A percentile compares a stretch with the other conserved stretches of the same genome.
These are phyloP conservation scores for Phaedon cochleariae DNA, from an alignment of 2,888 invertebrate species.

Conservation along the genomic window DNA sequence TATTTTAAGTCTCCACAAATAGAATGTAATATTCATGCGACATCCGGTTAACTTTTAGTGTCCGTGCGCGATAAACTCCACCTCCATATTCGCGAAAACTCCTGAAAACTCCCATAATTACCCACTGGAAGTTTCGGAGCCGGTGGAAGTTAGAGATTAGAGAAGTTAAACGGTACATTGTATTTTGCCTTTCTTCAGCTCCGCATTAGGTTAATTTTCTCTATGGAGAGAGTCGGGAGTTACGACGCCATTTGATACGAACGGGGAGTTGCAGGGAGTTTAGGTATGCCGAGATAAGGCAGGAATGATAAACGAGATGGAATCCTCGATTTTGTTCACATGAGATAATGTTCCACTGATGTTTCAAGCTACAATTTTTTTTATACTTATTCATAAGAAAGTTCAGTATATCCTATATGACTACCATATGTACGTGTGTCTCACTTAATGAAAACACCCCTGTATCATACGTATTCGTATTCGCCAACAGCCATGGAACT, in stretches of 20 bases:
- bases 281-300: too few relatives aligned
- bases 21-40: neutral
- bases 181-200: neutral
- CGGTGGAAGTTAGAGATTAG: conserved; percentile 1
- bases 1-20: neutral
- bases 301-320: neutral
- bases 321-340: neutral
- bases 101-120: neutral
- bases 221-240: neutral
- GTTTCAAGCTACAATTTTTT: too few relatives aligned
- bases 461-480: too few relatives aligned
- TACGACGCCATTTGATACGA: neutral
- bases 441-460: too few relatives aligned
- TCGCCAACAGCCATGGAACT: too few relatives aligned
- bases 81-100: neutral
- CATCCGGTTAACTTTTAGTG: neutral
- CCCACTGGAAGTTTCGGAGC: neutral
- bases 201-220: neutral
- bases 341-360: too few relatives aligned
- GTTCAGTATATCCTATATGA: too few relatives aligned
- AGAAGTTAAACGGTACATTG: neutral
- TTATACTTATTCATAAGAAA: too few relatives aligned
- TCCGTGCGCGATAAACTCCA: neutral
- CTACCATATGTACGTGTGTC: too few relatives aligned
- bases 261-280: too few relatives aligned